Evolutionary conservation across 1,140 invertebrate genomes (phyloP).

Genomic region (Scylla paramamosain): DNA sequence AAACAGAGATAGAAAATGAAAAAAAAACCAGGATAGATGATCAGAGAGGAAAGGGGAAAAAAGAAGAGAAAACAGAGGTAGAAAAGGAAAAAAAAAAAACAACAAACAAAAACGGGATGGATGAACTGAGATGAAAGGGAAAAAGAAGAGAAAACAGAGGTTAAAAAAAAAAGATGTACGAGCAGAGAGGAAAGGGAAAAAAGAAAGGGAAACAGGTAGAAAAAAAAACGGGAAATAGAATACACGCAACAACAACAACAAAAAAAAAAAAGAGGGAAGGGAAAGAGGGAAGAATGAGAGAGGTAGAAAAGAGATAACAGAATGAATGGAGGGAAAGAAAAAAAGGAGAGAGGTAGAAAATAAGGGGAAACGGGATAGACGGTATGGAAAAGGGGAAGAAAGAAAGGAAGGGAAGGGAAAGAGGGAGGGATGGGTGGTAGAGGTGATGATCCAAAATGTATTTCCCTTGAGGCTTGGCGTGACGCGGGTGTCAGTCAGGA

Average conservation of each 20-base stretch:
- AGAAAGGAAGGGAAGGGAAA: not conserved
- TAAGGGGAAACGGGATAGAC: not conserved
- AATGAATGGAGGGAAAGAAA: too few relatives aligned
- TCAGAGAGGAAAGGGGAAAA: not conserved
- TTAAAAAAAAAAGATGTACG: not conserved
- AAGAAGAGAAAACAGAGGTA: not conserved
- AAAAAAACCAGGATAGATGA: not conserved
- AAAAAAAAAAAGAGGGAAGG: not conserved
- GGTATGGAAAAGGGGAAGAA: not conserved
- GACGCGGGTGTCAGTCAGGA: conserved; percentile 39
- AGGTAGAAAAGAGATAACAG: too few relatives aligned
- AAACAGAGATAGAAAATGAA: not conserved
- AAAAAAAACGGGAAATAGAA: not conserved
- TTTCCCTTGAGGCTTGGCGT: conserved; percentile 23
- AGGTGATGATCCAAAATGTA: conserved; percentile 28
- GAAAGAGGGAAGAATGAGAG: not conserved
- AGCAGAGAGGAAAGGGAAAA: not conserved
- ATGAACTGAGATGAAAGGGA: not conserved
- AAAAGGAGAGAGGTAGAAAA: too few relatives aligned
- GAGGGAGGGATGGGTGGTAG: not conserved
- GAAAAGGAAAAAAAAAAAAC: not conserved
- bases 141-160: not conserved
- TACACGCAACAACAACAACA: not conserved
- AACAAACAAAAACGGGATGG: not conserved
- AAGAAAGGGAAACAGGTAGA: not conserved